phyloP scores from a whole-genome alignment of 2,797 vertebrate species.

The Champsocephalus gunnari region DNA sequence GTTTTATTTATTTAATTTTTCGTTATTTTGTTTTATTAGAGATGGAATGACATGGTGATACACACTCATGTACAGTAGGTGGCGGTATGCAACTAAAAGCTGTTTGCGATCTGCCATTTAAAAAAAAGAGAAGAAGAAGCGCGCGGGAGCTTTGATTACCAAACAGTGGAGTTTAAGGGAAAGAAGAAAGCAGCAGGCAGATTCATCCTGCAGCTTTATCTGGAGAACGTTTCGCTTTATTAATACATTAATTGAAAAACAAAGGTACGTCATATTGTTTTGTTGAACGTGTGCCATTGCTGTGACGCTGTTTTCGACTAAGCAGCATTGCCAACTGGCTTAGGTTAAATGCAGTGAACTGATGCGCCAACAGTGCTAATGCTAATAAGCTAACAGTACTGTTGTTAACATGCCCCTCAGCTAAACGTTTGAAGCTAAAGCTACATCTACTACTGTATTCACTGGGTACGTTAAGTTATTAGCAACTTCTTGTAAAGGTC shows the following conservation, averaged over 20 bases:
- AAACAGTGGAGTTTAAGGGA: conserved; percentile 13
- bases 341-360: neutral
- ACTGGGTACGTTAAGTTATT: too few relatives aligned
- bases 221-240: neutral
- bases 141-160: conserved; percentile 61
- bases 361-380: conserved; percentile 4
- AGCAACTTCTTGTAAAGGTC: too few relatives aligned
- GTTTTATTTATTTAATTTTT: too few relatives aligned
- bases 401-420: neutral
- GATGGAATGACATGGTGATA: too few relatives aligned
- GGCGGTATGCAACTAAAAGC: too few relatives aligned
- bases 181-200: neutral
- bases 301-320: neutral
- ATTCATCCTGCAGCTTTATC: fast-evolving
- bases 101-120: too few relatives aligned
- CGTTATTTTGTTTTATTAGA: too few relatives aligned
- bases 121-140: too few relatives aligned
- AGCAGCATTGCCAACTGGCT: neutral
- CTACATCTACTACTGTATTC: neutral
- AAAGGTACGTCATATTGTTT: fast-evolving
- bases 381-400: conserved; percentile 26
- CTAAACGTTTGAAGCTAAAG: neutral
- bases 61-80: too few relatives aligned
- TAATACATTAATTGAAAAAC: too few relatives aligned
- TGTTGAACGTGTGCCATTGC: neutral